phyloP scores from a whole-genome alignment of 2,888 invertebrate genomes.

The Siphlonurus alternatus region DNA sequence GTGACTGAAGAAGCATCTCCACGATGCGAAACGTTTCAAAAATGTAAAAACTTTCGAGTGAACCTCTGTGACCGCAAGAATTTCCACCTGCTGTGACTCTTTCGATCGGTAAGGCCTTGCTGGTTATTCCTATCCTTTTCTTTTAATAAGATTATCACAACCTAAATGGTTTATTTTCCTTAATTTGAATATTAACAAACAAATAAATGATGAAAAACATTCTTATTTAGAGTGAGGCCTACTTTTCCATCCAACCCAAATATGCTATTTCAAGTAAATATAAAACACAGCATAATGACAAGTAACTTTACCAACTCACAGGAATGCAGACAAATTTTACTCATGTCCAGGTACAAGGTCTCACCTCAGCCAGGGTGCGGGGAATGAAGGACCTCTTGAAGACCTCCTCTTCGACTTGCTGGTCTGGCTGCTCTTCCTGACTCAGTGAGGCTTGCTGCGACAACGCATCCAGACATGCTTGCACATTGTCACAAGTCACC shows the following conservation, averaged over 20 bases:
- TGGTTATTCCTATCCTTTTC: too few relatives aligned
- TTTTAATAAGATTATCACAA: too few relatives aligned
- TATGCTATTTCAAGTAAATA: conserved; percentile 8
- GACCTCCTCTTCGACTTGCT: conserved; percentile 76
- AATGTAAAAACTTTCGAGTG: too few relatives aligned
- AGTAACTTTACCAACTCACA: neutral
- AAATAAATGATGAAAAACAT: too few relatives aligned
- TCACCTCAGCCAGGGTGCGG: conserved; percentile 73
- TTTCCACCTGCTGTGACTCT: too few relatives aligned
- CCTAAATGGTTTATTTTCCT: too few relatives aligned
- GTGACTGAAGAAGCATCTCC: too few relatives aligned
- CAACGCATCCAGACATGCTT: conserved; percentile 55
- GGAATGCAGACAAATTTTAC: neutral
- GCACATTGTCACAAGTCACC: conserved; percentile 65
- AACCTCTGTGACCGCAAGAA: too few relatives aligned
- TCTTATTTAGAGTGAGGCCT: too few relatives aligned
- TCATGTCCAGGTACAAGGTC: conserved; percentile 10
- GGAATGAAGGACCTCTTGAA: conserved; percentile 92
- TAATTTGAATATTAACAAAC: too few relatives aligned
- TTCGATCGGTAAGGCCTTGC: too few relatives aligned
- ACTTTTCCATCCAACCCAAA: neutral
- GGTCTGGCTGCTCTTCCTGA: conserved; percentile 46
- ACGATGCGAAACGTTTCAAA: too few relatives aligned
- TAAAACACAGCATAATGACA: conserved; percentile 14
- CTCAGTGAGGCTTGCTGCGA: conserved; percentile 48